Evolutionary conservation across 2,797 vertebrate genomes (phyloP).

Genomic region (Spea hammondii): DNA sequence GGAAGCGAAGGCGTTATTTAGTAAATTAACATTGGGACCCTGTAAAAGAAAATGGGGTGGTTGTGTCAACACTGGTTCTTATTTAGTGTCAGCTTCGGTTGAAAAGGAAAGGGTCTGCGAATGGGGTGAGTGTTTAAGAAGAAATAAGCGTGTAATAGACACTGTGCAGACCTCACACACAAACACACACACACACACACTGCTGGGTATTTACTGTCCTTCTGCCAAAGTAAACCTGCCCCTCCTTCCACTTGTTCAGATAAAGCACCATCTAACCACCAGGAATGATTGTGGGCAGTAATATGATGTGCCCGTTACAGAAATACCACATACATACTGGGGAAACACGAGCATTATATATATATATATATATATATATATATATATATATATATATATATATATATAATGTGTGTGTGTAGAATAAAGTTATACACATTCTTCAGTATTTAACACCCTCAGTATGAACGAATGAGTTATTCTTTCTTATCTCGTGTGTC

Average conservation of each 20-base stretch:
- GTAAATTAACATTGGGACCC: conserved; percentile 69
- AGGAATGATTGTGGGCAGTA: conserved; percentile 6
- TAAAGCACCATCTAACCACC: conserved; percentile 51
- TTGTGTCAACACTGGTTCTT: conserved; percentile 67
- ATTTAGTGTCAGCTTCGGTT: conserved; percentile 70
- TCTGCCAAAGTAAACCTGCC: conserved; percentile 64
- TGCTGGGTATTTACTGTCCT: conserved; percentile 63
- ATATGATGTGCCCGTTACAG: background rate
- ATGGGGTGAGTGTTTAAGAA: conserved; percentile 58
- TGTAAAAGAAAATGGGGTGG: conserved; percentile 54
- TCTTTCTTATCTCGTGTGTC: too few relatives aligned
- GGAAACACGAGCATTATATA: background rate
- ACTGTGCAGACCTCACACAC: conserved; percentile 65
- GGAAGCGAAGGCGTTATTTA: conserved; percentile 24
- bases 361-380: background rate
- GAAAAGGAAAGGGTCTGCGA: conserved; percentile 68
- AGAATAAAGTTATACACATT: too few relatives aligned
- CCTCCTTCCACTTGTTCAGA: conserved; percentile 51
- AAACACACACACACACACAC: conserved; percentile 63
- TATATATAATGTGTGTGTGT: too few relatives aligned
- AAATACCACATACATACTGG: background rate
- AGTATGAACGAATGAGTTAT: too few relatives aligned
- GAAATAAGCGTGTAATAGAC: conserved; percentile 66
- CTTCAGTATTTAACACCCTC: too few relatives aligned
- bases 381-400: background rate